phyloP scores from a whole-genome alignment of 2,113 vertebrate species.

The Tinamus guttatus region DNA sequence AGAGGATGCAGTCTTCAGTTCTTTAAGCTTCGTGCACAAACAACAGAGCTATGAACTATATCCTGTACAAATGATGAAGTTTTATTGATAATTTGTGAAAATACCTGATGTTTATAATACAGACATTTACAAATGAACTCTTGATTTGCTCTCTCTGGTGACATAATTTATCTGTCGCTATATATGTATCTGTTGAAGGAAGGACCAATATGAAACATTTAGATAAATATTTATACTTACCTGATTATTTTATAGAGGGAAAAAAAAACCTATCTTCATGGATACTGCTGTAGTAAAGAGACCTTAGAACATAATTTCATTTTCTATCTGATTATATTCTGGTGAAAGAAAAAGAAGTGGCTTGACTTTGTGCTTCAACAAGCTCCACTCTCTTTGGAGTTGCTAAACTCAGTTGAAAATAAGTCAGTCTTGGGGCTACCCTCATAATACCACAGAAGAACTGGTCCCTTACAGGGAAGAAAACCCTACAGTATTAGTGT shows the following conservation, averaged over 20 bases:
- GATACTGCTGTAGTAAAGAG: neutral
- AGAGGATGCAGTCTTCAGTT: neutral
- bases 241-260: neutral
- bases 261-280: neutral
- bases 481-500: conserved; percentile 39
- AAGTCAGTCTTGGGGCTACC: neutral
- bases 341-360: neutral
- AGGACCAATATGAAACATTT: neutral
- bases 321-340: neutral
- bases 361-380: neutral
- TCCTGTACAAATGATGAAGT: neutral
- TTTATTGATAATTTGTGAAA: neutral
- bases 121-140: neutral
- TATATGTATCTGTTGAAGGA: neutral
- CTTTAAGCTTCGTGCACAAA: neutral
- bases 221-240: neutral
- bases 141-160: neutral
- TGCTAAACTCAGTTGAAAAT: neutral
- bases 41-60: neutral
- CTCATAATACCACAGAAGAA: neutral
- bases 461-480: neutral
- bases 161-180: neutral
- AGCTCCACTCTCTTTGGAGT: neutral
- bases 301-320: neutral
- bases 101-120: neutral